Conservation (phyloP, 2,888 invertebrate species). For the Eupithecia vulgata region DNA sequence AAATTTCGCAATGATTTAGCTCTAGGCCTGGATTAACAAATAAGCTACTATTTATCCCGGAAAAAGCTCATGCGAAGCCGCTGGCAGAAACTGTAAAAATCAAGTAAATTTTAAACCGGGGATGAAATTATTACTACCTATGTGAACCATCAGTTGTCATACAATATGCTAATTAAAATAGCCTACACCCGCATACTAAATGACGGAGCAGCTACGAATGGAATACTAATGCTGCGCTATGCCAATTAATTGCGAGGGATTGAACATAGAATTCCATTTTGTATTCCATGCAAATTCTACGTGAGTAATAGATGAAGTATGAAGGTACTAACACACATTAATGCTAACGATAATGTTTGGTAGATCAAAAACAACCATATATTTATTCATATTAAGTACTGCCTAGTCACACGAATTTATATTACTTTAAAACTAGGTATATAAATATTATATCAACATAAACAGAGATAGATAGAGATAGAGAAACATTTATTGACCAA, state of each 20-base stretch:
- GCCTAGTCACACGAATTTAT: no score
- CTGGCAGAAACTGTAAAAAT: not conserved
- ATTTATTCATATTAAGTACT: no score
- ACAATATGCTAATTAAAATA: constrained; percentile 54
- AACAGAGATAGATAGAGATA: no score
- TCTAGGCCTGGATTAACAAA: no score
- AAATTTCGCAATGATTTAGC: no score
- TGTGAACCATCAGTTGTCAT: constrained; percentile 35
- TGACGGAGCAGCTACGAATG: constrained; percentile 32
- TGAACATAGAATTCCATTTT: constrained; percentile 32
- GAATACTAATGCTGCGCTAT: constrained; percentile 52
- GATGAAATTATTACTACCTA: constrained; percentile 3
- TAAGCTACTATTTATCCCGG: no score
- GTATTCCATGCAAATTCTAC: constrained; percentile 14
- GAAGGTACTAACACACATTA: not conserved
- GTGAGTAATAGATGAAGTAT: not conserved
- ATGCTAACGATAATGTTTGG: not conserved
- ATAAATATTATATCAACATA: no score
- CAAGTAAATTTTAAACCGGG: not conserved
- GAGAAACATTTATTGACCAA: no score
- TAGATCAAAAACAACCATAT: not conserved
- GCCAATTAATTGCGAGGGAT: constrained; percentile 31
- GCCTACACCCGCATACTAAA: constrained; percentile 36
- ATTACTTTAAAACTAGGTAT: no score
- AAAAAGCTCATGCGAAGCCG: not conserved